These are phyloP conservation scores for Hapalemur alaotrensis DNA, from an alignment of 2,797 vertebrate genomes.

Conservation along the genomic window DNA sequence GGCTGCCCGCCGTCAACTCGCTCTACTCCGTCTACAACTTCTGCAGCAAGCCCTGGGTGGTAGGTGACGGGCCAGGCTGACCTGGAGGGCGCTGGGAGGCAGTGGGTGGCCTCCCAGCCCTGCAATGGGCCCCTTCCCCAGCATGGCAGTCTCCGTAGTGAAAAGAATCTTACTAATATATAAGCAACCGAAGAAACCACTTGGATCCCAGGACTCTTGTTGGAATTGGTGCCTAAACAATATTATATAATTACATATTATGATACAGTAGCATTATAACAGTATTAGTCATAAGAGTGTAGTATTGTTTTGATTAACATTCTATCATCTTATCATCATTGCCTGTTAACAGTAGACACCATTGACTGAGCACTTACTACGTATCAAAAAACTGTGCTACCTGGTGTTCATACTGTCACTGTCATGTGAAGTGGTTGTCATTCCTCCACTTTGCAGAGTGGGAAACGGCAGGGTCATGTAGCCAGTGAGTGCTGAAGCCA, in stretches of 20 bases:
- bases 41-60: slow-evolving; percentile 97
- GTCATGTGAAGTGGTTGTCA: too few species aligned
- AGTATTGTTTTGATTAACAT: neutral
- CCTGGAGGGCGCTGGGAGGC: neutral
- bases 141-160: neutral
- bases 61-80: slow-evolving; percentile 72
- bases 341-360: neutral
- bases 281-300: neutral
- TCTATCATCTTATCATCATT: neutral
- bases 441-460: neutral
- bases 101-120: neutral
- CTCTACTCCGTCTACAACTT: slow-evolving; percentile 98
- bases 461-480: neutral
- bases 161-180: neutral
- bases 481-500: neutral
- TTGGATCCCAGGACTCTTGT: neutral
- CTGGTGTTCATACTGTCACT: neutral
- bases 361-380: neutral
- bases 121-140: neutral
- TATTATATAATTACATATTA: neutral
- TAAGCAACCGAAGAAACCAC: neutral
- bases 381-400: neutral
- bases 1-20: slow-evolving; percentile 92
- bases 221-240: neutral
- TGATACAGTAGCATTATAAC: neutral